Evolutionary conservation across 2,797 vertebrate species (phyloP).

Genomic region (Intellagama lesueurii): DNA sequence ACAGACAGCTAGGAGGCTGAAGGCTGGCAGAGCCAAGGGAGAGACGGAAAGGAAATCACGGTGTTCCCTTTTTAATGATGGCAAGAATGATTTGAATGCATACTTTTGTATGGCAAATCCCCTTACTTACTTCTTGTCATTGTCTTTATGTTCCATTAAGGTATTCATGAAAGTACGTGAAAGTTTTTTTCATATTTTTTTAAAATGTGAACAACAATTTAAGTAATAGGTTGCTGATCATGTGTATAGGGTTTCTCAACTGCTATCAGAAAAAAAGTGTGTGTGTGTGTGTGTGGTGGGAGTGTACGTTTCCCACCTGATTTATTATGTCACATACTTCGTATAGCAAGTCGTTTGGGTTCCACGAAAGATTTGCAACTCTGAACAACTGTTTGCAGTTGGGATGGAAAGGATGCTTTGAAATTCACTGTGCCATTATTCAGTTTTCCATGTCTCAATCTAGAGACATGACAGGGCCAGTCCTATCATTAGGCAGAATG

Average conservation of each 20-base stretch:
- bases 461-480: background rate
- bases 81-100: slow-evolving; percentile 17
- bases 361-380: slow-evolving; percentile 65
- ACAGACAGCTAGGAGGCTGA: background rate
- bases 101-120: background rate
- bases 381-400: slow-evolving; percentile 49
- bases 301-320: slow-evolving; percentile 40
- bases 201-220: too few relatives aligned
- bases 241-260: too few relatives aligned
- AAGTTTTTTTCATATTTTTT: background rate
- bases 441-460: background rate
- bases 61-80: slow-evolving; percentile 35
- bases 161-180: slow-evolving; percentile 29
- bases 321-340: slow-evolving; percentile 64
- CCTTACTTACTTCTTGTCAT: slow-evolving; percentile 24
- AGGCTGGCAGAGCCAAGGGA: background rate
- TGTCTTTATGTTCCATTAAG: slow-evolving; percentile 45
- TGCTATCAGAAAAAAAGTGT: too few relatives aligned
- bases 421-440: background rate
- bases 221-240: too few relatives aligned
- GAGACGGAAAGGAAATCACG: slow-evolving; percentile 25
- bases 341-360: slow-evolving; percentile 41
- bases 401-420: slow-evolving; percentile 39
- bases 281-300: too few relatives aligned
- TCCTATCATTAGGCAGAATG: background rate